These are phyloP conservation scores for Crotalus helleri DNA, from an alignment of 2,113 vertebrate genomes.

Conservation along the genomic window DNA sequence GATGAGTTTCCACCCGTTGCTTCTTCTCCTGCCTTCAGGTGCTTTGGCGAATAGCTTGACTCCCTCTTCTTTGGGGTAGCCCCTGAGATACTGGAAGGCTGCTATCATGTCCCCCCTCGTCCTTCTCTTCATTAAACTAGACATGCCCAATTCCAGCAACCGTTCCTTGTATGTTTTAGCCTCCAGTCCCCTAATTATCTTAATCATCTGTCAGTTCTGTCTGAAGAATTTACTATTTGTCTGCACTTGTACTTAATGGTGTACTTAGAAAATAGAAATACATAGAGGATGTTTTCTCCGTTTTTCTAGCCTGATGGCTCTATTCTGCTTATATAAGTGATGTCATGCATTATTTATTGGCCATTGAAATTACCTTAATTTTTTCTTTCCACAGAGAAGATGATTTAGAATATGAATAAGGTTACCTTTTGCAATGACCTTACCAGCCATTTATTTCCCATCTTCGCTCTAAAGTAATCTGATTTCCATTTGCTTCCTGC, in stretches of 20 bases:
- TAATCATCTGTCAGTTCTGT: neutral
- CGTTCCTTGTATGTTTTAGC: too few species aligned
- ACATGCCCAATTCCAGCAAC: too few species aligned
- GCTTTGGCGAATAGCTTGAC: too few species aligned
- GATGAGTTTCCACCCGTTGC: too few species aligned
- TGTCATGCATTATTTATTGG: conserved; percentile 24
- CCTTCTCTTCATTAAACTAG: too few species aligned
- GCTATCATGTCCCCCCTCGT: too few species aligned
- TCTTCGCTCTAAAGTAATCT: conserved; percentile 5
- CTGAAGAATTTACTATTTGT: neutral
- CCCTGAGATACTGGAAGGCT: too few species aligned
- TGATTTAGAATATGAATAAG: conserved; percentile 1
- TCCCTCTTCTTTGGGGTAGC: too few species aligned
- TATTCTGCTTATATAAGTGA: conserved; percentile 14
- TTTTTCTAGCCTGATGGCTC: conserved; percentile 14
- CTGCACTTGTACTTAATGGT: neutral
- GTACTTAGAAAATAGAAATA: neutral
- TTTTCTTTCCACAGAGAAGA: neutral
- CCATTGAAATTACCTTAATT: conserved; percentile 25
- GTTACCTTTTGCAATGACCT: conserved; percentile 17
- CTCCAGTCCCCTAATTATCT: too few species aligned
- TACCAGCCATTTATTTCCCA: neutral
- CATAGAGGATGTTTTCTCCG: neutral
- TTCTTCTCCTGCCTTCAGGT: too few species aligned
- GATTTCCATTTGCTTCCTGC: conserved; percentile 10